phyloP scores from a whole-genome alignment of 1,140 invertebrate genomes.

The Zaprionus inermis region DNA sequence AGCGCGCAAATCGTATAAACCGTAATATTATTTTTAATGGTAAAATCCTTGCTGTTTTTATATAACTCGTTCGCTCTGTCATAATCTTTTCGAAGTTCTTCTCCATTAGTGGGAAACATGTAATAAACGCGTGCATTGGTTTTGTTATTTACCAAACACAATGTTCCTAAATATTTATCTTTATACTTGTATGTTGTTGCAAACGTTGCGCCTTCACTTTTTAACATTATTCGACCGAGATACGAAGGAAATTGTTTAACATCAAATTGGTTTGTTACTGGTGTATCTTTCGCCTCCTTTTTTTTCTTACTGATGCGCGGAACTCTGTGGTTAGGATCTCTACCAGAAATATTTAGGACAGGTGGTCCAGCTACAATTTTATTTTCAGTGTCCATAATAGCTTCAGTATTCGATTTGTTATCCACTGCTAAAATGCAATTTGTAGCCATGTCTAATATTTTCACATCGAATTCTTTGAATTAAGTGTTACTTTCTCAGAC shows the following conservation, averaged over 20 bases:
- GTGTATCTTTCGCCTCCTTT: neutral
- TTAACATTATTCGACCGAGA: constrained; percentile 35
- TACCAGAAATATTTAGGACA: constrained; percentile 39
- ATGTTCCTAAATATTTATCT: constrained; percentile 27
- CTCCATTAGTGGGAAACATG: constrained; percentile 26
- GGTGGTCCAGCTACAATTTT: neutral
- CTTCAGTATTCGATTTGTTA: neutral
- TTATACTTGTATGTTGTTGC: neutral
- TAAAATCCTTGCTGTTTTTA: constrained; percentile 28
- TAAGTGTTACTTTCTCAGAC: neutral
- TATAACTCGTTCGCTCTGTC: neutral
- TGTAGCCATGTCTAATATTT: neutral
- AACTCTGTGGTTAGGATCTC: neutral
- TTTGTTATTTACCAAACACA: constrained; percentile 38
- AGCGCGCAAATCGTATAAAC: constrained; percentile 23
- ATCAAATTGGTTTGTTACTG: constrained; percentile 7
- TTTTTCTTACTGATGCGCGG: neutral
- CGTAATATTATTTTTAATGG: constrained; percentile 28
- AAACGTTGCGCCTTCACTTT: neutral
- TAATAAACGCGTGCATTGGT: constrained; percentile 27
- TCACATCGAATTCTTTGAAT: neutral
- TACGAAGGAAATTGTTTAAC: constrained; percentile 21
- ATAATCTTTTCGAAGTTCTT: constrained; percentile 19
- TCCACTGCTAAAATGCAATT: neutral
- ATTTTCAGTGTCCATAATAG: neutral